These are phyloP conservation scores for Bimastos eiseni DNA, from an alignment of 2,888 invertebrate species.

Conservation along the genomic window DNA sequence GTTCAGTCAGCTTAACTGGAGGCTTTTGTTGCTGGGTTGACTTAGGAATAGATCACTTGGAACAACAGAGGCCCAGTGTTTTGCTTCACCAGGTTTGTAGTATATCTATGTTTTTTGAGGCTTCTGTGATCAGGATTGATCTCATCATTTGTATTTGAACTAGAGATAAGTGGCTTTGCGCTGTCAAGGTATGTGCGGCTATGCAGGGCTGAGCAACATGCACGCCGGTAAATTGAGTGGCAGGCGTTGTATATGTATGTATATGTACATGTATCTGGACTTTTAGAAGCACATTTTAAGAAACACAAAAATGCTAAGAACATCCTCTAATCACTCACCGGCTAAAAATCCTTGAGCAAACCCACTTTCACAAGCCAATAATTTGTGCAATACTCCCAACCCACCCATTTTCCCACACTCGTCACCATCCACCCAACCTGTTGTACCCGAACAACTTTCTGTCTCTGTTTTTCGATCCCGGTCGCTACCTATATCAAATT, in stretches of 20 bases:
- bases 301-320: too few relatives aligned
- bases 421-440: too few relatives aligned
- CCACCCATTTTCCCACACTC: too few relatives aligned
- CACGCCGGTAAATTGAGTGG: not conserved
- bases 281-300: too few relatives aligned
- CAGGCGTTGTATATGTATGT: not conserved
- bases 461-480: too few relatives aligned
- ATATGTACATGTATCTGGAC: too few relatives aligned
- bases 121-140: not conserved
- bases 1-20: conserved; percentile 3
- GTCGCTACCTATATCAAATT: too few relatives aligned
- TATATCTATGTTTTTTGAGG: not conserved
- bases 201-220: not conserved
- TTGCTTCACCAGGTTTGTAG: not conserved
- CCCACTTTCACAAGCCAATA: too few relatives aligned
- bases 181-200: conserved; percentile 16
- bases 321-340: too few relatives aligned
- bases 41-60: not conserved
- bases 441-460: too few relatives aligned
- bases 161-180: not conserved
- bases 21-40: not conserved
- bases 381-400: too few relatives aligned
- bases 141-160: not conserved
- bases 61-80: not conserved
- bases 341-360: too few relatives aligned